Evolutionary conservation across 1,140 invertebrate genomes (phyloP).

Genomic region (Parasteatoda tepidariorum): DNA sequence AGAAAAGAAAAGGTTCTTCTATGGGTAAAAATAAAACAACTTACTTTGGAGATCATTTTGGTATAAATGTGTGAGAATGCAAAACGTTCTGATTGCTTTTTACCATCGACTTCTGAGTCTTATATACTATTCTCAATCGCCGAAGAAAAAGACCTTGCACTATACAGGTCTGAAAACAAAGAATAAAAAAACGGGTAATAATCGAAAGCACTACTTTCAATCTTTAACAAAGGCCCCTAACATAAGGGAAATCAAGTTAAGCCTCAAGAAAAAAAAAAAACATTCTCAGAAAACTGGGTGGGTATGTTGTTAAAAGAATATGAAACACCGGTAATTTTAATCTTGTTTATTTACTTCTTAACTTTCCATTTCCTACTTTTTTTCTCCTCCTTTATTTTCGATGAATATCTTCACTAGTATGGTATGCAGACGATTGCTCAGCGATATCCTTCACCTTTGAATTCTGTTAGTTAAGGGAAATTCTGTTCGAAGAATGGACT

Average conservation of each 20-base stretch:
- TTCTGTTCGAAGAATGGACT: no score
- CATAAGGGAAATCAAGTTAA: neutral
- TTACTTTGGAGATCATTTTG: slow-evolving; percentile 51
- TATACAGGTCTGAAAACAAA: slow-evolving; percentile 26
- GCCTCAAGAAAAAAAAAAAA: slow-evolving; percentile 8
- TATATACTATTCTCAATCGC: slow-evolving; percentile 8
- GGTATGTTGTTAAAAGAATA: slow-evolving; percentile 18
- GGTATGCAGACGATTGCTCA: neutral
- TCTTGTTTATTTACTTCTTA: slow-evolving; percentile 28
- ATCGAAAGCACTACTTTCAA: slow-evolving; percentile 18
- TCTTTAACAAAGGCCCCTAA: slow-evolving; percentile 16
- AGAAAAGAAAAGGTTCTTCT: neutral
- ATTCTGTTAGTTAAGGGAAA: no score
- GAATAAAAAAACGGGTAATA: slow-evolving; percentile 21
- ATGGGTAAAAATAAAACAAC: neutral
- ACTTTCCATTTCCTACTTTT: neutral
- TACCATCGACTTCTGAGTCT: neutral
- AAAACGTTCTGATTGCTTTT: neutral
- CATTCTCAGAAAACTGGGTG: slow-evolving; percentile 8
- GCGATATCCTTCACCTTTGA: slow-evolving; percentile 45
- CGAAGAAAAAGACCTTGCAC: slow-evolving; percentile 39
- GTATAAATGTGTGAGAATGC: neutral
- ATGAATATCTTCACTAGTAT: slow-evolving; percentile 44
- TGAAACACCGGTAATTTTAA: neutral
- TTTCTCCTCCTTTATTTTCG: neutral